These are phyloP conservation scores for Parotia lawesii DNA, from an alignment of 2,113 vertebrate genomes.

Conservation along the genomic window DNA sequence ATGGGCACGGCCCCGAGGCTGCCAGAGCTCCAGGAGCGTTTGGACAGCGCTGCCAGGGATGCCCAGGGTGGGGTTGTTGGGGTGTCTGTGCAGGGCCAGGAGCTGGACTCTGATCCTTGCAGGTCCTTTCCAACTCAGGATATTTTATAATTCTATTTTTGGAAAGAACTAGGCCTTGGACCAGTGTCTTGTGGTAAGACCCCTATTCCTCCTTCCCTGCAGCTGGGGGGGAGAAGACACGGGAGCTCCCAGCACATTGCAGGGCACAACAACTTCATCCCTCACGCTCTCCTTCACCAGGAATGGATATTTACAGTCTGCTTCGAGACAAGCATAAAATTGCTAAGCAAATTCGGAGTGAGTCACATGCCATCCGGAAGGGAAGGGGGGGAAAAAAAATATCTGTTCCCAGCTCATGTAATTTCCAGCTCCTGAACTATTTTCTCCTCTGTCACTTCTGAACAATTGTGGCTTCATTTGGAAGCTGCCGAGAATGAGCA, in stretches of 20 bases:
- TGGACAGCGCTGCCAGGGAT: not conserved
- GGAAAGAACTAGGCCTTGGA: not conserved
- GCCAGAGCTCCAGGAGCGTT: not conserved
- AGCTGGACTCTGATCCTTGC: fast-evolving
- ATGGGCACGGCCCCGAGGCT: not conserved
- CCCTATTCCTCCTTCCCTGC: not conserved
- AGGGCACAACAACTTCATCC: not conserved
- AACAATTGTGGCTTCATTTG: slow-evolving; percentile 37
- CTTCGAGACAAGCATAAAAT: not conserved
- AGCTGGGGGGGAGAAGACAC: not conserved
- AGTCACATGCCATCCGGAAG: not conserved
- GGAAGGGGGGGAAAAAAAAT: not conserved
- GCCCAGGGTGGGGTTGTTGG: not conserved
- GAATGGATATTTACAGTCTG: not conserved
- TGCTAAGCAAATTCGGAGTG: not conserved
- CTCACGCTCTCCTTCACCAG: not conserved
- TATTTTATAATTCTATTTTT: not conserved
- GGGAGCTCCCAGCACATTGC: not conserved
- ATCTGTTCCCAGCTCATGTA: not conserved
- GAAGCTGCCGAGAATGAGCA: slow-evolving; percentile 4
- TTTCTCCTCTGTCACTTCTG: slow-evolving; percentile 28
- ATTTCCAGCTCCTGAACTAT: slow-evolving; percentile 29
- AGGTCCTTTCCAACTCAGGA: not conserved
- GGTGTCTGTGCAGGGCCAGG: not conserved
- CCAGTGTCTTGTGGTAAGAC: not conserved